A percentile compares a stretch with the other conserved stretches of the same genome.
Conservation (phyloP, 2,797 vertebrate genomes). For the Acipenser transmontanus region DNA sequence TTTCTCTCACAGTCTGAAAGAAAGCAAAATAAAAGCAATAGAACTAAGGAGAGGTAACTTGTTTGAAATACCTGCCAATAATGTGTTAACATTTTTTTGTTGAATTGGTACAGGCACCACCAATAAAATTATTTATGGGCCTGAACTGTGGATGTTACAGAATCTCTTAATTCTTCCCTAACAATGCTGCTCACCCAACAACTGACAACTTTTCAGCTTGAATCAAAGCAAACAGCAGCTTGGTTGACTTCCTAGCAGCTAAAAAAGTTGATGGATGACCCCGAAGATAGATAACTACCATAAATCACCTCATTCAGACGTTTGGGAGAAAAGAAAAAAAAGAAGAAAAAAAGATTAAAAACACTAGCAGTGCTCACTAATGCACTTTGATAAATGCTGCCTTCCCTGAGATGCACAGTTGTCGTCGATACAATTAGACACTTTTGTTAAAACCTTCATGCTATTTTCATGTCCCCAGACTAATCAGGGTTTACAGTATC, state of each 20-base stretch:
- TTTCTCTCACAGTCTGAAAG: no score
- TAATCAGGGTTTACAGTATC: slow-evolving; percentile 39
- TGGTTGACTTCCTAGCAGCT: slow-evolving; percentile 98
- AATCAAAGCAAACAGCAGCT: slow-evolving; percentile 95
- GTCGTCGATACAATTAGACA: slow-evolving; percentile 58
- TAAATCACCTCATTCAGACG: slow-evolving; percentile 95
- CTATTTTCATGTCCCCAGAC: slow-evolving; percentile 38
- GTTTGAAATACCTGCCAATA: no score
- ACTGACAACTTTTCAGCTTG: slow-evolving; percentile 79
- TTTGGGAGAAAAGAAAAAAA: slow-evolving; percentile 27
- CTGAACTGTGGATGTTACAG: no score
- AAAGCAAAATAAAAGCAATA: no score
- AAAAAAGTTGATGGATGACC: slow-evolving; percentile 98
- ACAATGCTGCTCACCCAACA: slow-evolving; percentile 45
- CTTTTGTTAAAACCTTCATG: slow-evolving; percentile 37
- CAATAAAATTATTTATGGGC: no score
- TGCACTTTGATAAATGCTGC: slow-evolving; percentile 75
- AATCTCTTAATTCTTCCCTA: not conserved
- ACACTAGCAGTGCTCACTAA: slow-evolving; percentile 75
- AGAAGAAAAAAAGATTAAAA: slow-evolving; percentile 55
- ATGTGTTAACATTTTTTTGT: no score
- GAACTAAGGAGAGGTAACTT: no score
- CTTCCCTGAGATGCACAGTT: slow-evolving; percentile 49
- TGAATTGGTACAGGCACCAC: no score
- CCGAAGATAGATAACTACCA: slow-evolving; percentile 99